Evolutionary conservation across 2,113 vertebrate species (phyloP), one percentile per base, ranked within the genome.

Genomic region (Petrocephalus microphthalmus): DNA sequence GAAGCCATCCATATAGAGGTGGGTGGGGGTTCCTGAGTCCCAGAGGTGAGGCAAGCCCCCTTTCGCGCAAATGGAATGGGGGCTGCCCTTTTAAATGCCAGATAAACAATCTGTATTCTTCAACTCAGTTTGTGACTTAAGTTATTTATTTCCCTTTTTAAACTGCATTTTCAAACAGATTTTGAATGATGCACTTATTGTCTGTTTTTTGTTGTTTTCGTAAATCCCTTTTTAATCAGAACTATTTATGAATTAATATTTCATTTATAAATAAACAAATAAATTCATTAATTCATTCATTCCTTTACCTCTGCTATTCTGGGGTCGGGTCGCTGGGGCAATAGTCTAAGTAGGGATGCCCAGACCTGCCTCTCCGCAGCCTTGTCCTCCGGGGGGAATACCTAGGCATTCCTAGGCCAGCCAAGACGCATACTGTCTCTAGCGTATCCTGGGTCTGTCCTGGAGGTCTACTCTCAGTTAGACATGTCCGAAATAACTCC

Each of bases 1-100:
- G 95, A 97, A 1, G 96, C 96, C 11, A 94, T 99, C 92, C 94
- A 96, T 47, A 92, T 99, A 33, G 97, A 99, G 97, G 98, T 98
- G 89, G 93, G 92, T 52, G 33, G 13, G 60, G 37, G 91, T 74
- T 85, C 5, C 67, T 74, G 33, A 74, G 67, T 74, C 67, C 37
- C 7, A 33, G 71, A 78, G 11, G 71, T 78, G 15, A 78, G 33
- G 71, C 33, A 7, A 11, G 10, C n/a, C 71, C 37, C 33, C 29
- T 78, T 33, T 78, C 33, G 42, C 33, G 7, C 33, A 64, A 64
- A 64, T 64, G 7, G n/a, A 25, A 64, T 3, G 57, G 57, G 22
- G n/a, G n/a, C 22, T 64, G 8, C 57, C 2, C 22, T 64, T 64
- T 64, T 11, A n/a, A 64, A 64, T 25, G 57, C 7, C 57, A 64